These are phyloP conservation scores for Avahi laniger DNA, from an alignment of 2,797 vertebrate species.

Conservation along the genomic window DNA sequence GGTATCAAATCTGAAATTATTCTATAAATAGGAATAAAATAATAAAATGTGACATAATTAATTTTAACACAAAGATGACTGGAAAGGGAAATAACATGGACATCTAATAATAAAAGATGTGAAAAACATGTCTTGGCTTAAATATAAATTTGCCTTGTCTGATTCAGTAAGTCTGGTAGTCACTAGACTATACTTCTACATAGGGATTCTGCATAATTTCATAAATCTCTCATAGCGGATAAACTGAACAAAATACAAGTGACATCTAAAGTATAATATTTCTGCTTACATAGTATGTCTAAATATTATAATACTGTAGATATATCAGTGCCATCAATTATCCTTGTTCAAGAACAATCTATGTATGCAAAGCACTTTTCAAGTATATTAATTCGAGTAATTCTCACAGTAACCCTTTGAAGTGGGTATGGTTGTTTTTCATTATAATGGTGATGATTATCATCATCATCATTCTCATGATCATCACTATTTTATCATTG, in stretches of 20 bases:
- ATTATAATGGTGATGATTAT: neutral
- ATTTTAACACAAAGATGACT: neutral
- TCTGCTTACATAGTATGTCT: neutral
- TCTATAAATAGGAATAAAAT: neutral
- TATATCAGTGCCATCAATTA: neutral
- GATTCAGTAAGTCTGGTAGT: neutral
- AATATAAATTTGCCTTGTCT: neutral
- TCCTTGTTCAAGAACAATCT: neutral
- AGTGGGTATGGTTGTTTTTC: neutral
- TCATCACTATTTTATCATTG: neutral
- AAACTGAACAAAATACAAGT: neutral
- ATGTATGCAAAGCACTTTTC: neutral
- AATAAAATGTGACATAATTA: neutral
- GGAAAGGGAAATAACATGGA: neutral
- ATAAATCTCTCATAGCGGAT: neutral
- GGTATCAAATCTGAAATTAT: neutral
- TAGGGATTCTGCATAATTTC: neutral
- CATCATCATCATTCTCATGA: neutral
- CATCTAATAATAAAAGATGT: neutral
- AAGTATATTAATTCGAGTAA: neutral
- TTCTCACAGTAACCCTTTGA: neutral
- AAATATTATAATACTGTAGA: neutral
- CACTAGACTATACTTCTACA: neutral
- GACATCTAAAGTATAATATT: neutral
- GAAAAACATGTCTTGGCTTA: neutral